These are phyloP conservation scores for Chaetorhynchus papuensis DNA, from an alignment of 2,113 vertebrate genomes.

Conservation along the genomic window DNA sequence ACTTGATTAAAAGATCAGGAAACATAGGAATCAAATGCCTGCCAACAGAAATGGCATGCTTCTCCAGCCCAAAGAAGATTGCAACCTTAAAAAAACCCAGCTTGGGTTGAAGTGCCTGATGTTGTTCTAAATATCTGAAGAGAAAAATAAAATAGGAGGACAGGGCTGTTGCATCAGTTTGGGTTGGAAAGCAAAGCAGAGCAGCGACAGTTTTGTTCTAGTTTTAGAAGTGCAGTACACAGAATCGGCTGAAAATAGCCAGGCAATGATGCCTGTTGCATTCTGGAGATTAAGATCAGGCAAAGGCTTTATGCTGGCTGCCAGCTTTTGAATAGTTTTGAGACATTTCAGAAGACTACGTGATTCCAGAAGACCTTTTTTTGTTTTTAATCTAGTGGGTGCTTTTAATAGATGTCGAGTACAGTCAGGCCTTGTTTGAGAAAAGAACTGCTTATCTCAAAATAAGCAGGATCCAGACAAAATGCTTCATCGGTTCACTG, in stretches of 20 bases:
- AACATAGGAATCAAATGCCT: neutral
- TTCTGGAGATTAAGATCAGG: slow-evolving; percentile 25
- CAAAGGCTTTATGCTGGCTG: neutral
- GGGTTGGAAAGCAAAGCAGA: neutral
- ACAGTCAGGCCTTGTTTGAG: slow-evolving; percentile 22
- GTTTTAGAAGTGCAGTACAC: neutral
- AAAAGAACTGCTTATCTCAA: slow-evolving; percentile 2
- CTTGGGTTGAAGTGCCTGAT: neutral
- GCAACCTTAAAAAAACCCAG: neutral
- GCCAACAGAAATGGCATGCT: neutral
- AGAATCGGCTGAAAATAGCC: neutral
- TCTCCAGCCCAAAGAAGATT: neutral
- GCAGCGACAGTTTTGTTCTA: neutral
- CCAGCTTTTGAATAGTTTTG: slow-evolving; percentile 15
- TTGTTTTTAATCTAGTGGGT: neutral
- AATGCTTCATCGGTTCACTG: neutral
- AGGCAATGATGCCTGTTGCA: neutral
- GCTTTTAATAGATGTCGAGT: neutral
- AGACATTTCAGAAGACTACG: slow-evolving; percentile 34
- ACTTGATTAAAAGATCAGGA: neutral
- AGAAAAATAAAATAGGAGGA: neutral
- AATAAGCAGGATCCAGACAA: slow-evolving; percentile 6
- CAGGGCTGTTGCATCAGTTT: neutral
- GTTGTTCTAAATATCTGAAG: neutral
- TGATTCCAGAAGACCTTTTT: neutral